phyloP scores from a whole-genome alignment of 2,888 invertebrate species.

The Platycheirus rosarum region DNA sequence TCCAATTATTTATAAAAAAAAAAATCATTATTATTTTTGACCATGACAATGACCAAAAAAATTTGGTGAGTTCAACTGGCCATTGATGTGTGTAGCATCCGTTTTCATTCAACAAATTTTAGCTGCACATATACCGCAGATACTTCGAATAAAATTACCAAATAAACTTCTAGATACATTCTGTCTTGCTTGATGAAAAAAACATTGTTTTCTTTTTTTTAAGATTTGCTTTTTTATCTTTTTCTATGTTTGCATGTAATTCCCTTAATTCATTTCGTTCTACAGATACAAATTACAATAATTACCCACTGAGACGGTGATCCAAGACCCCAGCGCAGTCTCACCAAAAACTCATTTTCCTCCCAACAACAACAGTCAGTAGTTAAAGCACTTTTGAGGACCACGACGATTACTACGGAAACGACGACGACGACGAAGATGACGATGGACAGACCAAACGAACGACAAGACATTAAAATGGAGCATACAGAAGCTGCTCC shows the following conservation, averaged over 20 bases:
- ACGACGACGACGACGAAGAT: slow-evolving; percentile 24
- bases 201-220: slow-evolving; percentile 21
- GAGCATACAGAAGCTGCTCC: slow-evolving; percentile 71
- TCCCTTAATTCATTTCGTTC: slow-evolving; percentile 74
- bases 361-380: slow-evolving; percentile 17
- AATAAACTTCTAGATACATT: background rate
- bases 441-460: slow-evolving; percentile 56
- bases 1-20: slow-evolving; percentile 50
- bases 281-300: slow-evolving; percentile 75
- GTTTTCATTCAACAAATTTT: slow-evolving; percentile 62
- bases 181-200: slow-evolving; percentile 31
- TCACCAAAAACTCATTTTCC: slow-evolving; percentile 51
- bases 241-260: slow-evolving; percentile 73
- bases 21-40: slow-evolving; percentile 62
- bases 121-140: slow-evolving; percentile 30
- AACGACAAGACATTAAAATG: slow-evolving; percentile 74
- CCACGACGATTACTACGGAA: slow-evolving; percentile 22
- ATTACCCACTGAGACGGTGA: slow-evolving; percentile 65
- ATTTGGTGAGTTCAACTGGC: slow-evolving; percentile 45
- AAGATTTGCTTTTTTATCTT: slow-evolving; percentile 43
- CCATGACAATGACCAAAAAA: slow-evolving; percentile 73
- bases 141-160: slow-evolving; percentile 16
- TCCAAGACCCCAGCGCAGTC: slow-evolving; percentile 4
- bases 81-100: slow-evolving; percentile 26
- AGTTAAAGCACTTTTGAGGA: slow-evolving; percentile 46